Conservation (phyloP, 2,888 invertebrate genomes). For the Mechanitis messenoides region DNA sequence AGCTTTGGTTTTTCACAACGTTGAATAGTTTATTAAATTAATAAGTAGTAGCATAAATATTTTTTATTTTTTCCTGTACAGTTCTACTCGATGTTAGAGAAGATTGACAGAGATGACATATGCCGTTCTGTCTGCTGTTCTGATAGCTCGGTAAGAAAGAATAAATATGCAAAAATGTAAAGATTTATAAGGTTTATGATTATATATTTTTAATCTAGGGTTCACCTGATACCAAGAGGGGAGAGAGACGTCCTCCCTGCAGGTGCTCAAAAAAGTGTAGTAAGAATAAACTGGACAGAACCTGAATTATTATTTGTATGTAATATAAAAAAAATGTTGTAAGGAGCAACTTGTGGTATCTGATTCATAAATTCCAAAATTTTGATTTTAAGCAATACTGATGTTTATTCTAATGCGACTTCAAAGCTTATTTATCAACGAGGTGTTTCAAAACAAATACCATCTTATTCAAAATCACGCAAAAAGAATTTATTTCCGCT, state of each 20-base stretch:
- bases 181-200: slow-evolving; percentile 1
- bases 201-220: slow-evolving; percentile 12
- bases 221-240: slow-evolving; percentile 9
- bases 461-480: not conserved
- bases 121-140: slow-evolving; percentile 39
- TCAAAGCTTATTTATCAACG: not conserved
- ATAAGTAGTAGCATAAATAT: no score
- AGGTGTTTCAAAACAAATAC: not conserved
- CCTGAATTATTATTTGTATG: not conserved
- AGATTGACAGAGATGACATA: slow-evolving; percentile 44
- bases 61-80: slow-evolving; percentile 33
- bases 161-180: no score
- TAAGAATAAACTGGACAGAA: slow-evolving; percentile 10
- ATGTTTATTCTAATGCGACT: not conserved
- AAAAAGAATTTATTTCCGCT: slow-evolving; percentile 3
- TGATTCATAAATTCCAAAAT: not conserved
- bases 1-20: no score
- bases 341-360: not conserved
- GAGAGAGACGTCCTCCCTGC: slow-evolving; percentile 14
- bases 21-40: no score
- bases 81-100: slow-evolving; percentile 44
- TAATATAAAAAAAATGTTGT: not conserved
- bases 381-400: not conserved
- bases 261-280: slow-evolving; percentile 24
- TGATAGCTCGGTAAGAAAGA: slow-evolving; percentile 28